Base-by-base conservation (phyloP, 2,797 vertebrate species). In the Micromesistius poutassou region DNA sequence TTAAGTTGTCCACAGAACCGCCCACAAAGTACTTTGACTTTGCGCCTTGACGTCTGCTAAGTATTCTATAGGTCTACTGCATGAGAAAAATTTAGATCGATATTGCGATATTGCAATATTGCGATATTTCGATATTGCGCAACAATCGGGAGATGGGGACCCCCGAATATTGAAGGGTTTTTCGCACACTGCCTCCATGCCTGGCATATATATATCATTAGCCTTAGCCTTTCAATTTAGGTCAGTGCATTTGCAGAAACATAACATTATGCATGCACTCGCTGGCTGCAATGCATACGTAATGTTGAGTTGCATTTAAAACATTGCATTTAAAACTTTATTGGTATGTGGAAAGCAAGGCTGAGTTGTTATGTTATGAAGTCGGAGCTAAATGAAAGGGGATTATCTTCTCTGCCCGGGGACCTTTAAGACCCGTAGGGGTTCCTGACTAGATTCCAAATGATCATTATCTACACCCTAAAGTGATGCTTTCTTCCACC, bases 401-500 rank as follows among this genome's bases (percentile, higher is more conserved):
- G 9, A 62, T 62, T n/a, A 5, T 25, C 22, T n/a, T 25, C 55
- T 25, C n/a, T 62, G 19, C 55, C 46, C 2, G 22, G n/a, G 55
- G 55, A 62, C 7, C 55, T 62, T 62, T 62, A n/a, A n/a, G 55
- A 25, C 5, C 55, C 16, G 12, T 12, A 22, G 46, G 46, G 46
- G 46, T 50, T 22, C 19, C 46, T 50, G 46, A 50, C 13, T 6
- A n/a, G 55, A 62, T 25, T 9, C 62, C 4, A 12, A 68, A 68
- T 28, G 62, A 68, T 68, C 2, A 68, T 68, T 3, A 16, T 28
- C 62, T 68, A 2, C 28, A 28, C 25, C 62, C 62, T 28, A 13
- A 12, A 28, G 62, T 70, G 8, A 66, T 14, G 73, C 55, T 71
- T 75, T 50, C 35, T 71, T 71, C 73, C 81, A 75, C 85, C 68